Conservation (phyloP, 2,888 invertebrate species). For the Stegophylla sp. region DNA sequence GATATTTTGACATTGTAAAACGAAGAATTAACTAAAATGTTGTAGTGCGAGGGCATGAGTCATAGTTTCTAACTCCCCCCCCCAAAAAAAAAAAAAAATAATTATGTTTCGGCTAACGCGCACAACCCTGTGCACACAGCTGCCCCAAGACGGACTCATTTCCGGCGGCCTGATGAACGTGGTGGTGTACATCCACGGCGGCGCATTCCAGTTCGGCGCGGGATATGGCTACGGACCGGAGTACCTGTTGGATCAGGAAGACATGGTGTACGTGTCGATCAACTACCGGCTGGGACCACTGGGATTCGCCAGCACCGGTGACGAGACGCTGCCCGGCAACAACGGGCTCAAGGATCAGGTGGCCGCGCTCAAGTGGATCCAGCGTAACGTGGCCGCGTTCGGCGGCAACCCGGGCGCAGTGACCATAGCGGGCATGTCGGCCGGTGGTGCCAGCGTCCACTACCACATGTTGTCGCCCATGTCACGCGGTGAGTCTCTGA, state of each 20-base stretch:
- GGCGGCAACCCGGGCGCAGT: conserved; percentile 76
- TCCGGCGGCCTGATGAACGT: conserved; percentile 63
- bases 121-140: too few relatives aligned
- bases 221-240: conserved; percentile 61
- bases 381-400: conserved; percentile 73
- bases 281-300: conserved; percentile 63
- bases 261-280: conserved; percentile 63
- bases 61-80: too few relatives aligned
- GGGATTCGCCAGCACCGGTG: conserved; percentile 79
- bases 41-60: too few relatives aligned
- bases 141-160: conserved; percentile 46
- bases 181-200: conserved; percentile 63
- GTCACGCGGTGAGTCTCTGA: conserved; percentile 68
- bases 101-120: too few relatives aligned
- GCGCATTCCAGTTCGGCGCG: conserved; percentile 62
- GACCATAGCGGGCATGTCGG: conserved; percentile 75
- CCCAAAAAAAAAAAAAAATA: too few relatives aligned
- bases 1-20: too few relatives aligned
- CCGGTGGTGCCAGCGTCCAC: conserved; percentile 79
- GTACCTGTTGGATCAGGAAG: conserved; percentile 62
- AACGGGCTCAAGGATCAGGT: conserved; percentile 78
- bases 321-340: conserved; percentile 74
- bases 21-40: too few relatives aligned
- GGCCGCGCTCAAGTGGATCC: conserved; percentile 75
- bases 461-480: conserved; percentile 74